Percentiles rank a stretch among this genome's conserved stretches.
Conservation (phyloP, 2,113 vertebrate genomes). For the Erpornis zantholeuca region DNA sequence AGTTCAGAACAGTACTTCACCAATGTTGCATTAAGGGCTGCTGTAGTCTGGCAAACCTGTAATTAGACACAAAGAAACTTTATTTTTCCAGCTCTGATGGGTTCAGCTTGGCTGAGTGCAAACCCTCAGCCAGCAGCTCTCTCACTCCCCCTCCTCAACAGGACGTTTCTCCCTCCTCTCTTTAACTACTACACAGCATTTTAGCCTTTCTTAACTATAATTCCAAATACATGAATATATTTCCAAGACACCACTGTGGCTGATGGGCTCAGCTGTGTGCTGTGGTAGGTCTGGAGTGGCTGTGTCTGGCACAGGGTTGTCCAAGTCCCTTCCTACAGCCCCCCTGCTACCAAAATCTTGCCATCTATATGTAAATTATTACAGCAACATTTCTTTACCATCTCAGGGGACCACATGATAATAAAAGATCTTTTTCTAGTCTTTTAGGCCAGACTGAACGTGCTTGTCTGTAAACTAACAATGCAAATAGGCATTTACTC, state of each 20-base stretch:
- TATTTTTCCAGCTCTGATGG: not conserved
- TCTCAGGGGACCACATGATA: not conserved
- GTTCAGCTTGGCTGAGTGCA: not conserved
- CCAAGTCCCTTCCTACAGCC: not conserved
- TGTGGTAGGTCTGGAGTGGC: not conserved
- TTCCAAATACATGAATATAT: not conserved
- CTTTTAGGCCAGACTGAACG: not conserved
- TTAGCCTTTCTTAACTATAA: not conserved
- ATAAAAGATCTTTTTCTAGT: not conserved
- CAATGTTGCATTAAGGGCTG: not conserved
- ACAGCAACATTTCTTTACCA: not conserved
- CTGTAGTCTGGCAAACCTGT: not conserved
- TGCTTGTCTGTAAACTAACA: not conserved
- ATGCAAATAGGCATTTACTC: not conserved
- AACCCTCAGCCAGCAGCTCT: not conserved
- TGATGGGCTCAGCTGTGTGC: not conserved
- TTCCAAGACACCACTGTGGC: not conserved
- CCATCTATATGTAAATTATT: not conserved
- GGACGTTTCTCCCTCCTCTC: not conserved
- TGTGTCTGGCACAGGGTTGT: rapidly evolving
- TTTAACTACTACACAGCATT: not conserved
- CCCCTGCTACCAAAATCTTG: not conserved
- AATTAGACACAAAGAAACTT: not conserved
- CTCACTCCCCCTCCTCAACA: not conserved
- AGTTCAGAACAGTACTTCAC: not conserved